A percentile compares a stretch with the other conserved stretches of the same genome.
Conservation (phyloP, 2,113 vertebrate species). For the Charadrius vociferus region DNA sequence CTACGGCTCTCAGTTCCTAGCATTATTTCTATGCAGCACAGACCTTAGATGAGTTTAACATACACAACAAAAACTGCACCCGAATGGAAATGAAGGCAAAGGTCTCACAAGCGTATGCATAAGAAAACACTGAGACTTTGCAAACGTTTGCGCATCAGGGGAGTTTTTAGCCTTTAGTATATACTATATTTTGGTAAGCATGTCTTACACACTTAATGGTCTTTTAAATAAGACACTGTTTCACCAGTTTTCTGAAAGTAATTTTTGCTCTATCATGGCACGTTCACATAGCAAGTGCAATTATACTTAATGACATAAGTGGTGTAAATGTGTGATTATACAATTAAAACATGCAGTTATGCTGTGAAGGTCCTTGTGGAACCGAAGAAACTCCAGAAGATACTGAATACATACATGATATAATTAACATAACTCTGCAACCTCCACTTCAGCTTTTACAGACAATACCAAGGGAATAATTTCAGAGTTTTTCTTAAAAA, state of each 20-base stretch:
- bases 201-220: neutral
- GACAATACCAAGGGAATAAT: neutral
- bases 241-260: conserved; percentile 8
- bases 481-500: neutral
- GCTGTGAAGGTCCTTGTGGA: conserved; percentile 50
- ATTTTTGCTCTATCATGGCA: conserved; percentile 28
- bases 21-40: neutral
- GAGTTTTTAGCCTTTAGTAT: neutral
- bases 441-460: neutral
- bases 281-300: conserved; percentile 16
- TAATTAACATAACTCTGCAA: neutral
- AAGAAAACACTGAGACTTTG: neutral
- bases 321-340: conserved; percentile 50
- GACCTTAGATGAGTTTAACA: neutral
- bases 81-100: neutral
- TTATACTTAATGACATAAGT: conserved; percentile 61
- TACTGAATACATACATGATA: neutral
- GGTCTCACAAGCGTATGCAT: neutral
- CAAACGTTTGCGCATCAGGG: neutral
- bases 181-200: neutral
- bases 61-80: neutral
- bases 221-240: conserved; percentile 35
- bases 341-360: conserved; percentile 47
- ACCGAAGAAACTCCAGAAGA: conserved; percentile 1
- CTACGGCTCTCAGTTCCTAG: neutral